Conservation (phyloP, 2,888 invertebrate species). For the Drosophila lutescens region DNA sequence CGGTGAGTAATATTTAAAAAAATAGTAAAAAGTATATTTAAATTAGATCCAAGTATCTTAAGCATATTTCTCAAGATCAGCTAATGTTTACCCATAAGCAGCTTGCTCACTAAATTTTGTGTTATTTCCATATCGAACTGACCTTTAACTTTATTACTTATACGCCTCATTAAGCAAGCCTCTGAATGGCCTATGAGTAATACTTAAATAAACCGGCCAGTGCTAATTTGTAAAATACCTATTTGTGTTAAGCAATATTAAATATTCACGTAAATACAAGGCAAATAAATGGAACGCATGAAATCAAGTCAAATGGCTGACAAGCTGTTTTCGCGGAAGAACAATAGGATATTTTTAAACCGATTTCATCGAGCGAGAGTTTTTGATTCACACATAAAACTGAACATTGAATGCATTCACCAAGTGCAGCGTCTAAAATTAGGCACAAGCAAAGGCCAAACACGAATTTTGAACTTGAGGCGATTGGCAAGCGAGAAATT, state of each 20-base stretch:
- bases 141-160: constrained; percentile 45
- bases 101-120: background rate
- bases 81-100: background rate
- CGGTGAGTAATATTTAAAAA: constrained; percentile 60
- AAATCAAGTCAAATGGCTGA: background rate
- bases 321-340: constrained; percentile 52
- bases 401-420: constrained; percentile 66
- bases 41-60: background rate
- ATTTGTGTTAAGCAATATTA: constrained; percentile 12
- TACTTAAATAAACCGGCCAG: constrained; percentile 1
- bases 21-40: too few relatives aligned
- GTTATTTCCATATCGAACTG: constrained; percentile 13
- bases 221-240: constrained; percentile 5
- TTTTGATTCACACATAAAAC: constrained; percentile 28
- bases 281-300: constrained; percentile 3
- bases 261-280: background rate
- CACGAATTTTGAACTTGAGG: constrained; percentile 78
- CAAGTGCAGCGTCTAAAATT: constrained; percentile 55
- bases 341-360: constrained; percentile 58
- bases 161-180: constrained; percentile 21
- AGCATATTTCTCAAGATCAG: background rate
- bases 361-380: constrained; percentile 17
- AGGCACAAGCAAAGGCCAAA: constrained; percentile 67
- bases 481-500: constrained; percentile 5
- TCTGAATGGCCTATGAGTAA: constrained; percentile 30